Percentiles rank a stretch among this genome's conserved stretches.
Conservation (phyloP, 2,113 vertebrate genomes). For the Pseudopodoces humilis region DNA sequence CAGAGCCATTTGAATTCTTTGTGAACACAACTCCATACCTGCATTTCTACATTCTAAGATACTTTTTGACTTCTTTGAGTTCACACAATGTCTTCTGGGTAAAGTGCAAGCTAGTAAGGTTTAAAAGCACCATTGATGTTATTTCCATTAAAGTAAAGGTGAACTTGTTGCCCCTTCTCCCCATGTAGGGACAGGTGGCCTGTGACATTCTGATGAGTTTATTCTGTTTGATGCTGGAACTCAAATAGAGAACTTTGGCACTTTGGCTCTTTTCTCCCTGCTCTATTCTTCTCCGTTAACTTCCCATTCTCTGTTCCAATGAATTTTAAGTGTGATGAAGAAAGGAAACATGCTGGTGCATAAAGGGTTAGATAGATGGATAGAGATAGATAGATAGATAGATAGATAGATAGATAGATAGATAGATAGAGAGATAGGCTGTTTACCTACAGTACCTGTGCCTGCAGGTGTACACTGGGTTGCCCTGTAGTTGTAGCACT, state of each 20-base stretch:
- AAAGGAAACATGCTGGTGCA: neutral
- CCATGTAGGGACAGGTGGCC: rapidly evolving
- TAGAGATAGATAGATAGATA: neutral
- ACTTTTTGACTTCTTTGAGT: neutral
- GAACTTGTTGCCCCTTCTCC: neutral
- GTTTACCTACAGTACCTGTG: neutral
- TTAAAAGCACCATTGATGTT: neutral
- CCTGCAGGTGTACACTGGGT: neutral
- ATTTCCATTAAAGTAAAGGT: neutral
- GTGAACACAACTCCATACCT: neutral
- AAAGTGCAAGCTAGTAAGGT: neutral
- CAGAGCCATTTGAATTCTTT: neutral
- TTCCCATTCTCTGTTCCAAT: neutral
- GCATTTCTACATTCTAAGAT: neutral
- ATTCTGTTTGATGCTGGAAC: neutral
- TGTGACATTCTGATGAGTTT: rapidly evolving
- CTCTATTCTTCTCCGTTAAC: neutral
- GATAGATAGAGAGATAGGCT: neutral
- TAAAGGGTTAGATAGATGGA: neutral
- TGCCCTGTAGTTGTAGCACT: neutral
- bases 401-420: neutral
- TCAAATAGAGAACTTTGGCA: neutral
- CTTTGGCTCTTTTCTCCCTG: neutral
- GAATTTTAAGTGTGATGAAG: neutral
- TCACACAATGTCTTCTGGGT: neutral